Conservation (phyloP, 2,888 invertebrate species). For the Pollenia griseotomentosa region DNA sequence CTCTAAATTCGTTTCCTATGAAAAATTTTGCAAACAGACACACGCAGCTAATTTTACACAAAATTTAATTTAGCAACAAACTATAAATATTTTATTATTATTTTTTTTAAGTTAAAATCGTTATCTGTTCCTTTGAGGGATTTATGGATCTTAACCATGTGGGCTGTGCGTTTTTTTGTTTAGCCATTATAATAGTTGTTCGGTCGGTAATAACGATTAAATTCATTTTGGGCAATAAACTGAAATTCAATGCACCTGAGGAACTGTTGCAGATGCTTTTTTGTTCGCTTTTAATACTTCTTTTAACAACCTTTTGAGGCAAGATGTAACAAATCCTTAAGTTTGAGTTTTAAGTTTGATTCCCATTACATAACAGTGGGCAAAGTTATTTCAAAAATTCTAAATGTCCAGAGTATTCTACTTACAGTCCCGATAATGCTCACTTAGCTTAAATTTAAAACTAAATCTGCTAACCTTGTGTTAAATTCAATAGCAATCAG, state of each 20-base stretch:
- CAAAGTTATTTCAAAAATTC: too few relatives aligned
- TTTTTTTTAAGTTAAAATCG: conserved; percentile 10
- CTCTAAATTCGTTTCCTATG: not conserved
- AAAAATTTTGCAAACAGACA: not conserved
- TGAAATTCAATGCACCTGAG: conserved; percentile 68
- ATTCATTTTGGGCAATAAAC: conserved; percentile 71
- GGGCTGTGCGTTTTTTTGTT: conserved; percentile 26
- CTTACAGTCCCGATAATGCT: too few relatives aligned
- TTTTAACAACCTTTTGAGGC: conserved; percentile 28
- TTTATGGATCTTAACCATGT: conserved; percentile 48
- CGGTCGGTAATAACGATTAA: conserved; percentile 61
- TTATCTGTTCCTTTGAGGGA: conserved; percentile 39
- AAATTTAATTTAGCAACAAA: conserved; percentile 57
- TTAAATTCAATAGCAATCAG: too few relatives aligned
- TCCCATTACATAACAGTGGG: too few relatives aligned
- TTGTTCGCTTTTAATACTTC: not conserved
- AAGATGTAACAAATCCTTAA: conserved; percentile 31
- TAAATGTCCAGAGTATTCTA: too few relatives aligned
- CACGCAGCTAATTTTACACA: not conserved
- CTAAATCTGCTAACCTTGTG: too few relatives aligned
- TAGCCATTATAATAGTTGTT: conserved; percentile 59
- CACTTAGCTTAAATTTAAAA: too few relatives aligned
- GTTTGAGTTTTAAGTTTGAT: not conserved
- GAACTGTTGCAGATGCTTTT: conserved; percentile 25
- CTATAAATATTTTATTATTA: conserved; percentile 49